Base-by-base conservation (phyloP, 64 coral and sea anemone species). In the Actinia equina region DNA sequence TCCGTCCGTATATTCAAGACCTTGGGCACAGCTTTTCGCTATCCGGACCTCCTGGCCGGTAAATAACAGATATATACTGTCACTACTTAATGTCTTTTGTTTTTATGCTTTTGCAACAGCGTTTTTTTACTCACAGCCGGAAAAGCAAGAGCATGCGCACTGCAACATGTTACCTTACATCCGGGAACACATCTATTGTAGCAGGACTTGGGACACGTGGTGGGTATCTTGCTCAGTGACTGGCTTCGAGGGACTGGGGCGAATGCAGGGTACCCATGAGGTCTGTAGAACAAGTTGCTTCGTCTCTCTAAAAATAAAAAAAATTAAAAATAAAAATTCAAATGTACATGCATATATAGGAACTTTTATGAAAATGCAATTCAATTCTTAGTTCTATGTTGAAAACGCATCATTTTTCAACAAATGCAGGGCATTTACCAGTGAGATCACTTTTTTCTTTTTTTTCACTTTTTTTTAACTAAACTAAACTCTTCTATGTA, bases 131-230 rank as follows among this genome's bases (percentile, higher is more conserved):
- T 84, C 52, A 84, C 82, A 60, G 83, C 59, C 6, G 83, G 83
- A 44, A 85, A 85, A 10, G 83, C 83, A 58, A 85, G 55, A 44
- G 83, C 83, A 85, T 85, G 83, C 56, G 83, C 83, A 85, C 83
- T 85, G 37, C 83, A 85, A 18, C 83, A 85, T 3, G 52, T 60
- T 3, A 85, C 83, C 6, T 85, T 22, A 85, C 83, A 85, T 85
- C 83, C 83, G 56, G 83, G 83, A 85, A 85, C 27, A 44, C 83
- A 85, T 54, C 59, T 60, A 53, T 85, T 85, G 55, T 85, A 85
- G 25, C 83, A 85, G 7, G 83, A 85, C 25, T 37, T 58, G 52
- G 19, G 18, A 27, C 83, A 85, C 17, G 53, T 63, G 52, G 10
- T 41, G 17, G 54, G 13, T 81, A 52, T 15, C 22, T 16, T 23